A percentile compares a stretch with the other conserved stretches of the same genome.
Conservation (phyloP, 2,113 vertebrate genomes). For the Corydoras maculifer region DNA sequence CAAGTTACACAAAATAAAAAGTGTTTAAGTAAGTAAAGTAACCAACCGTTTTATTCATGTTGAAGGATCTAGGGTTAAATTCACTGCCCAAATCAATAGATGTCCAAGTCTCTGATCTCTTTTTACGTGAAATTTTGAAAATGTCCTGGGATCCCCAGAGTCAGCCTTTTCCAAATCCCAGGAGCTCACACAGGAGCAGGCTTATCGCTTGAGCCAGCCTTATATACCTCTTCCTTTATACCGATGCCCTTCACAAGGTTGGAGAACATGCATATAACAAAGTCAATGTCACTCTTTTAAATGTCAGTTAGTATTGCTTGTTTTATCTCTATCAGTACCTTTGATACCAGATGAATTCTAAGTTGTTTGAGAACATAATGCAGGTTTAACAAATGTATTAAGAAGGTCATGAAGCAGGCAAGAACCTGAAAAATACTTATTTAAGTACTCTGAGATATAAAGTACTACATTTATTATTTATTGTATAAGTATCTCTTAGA, state of each 20-base stretch:
- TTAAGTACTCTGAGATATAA: too few species aligned
- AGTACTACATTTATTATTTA: too few species aligned
- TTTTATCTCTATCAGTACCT: constrained; percentile 18
- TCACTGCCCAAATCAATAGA: constrained; percentile 55
- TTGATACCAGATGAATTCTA: constrained; percentile 7
- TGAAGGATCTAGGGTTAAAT: constrained; percentile 36
- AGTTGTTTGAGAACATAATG: constrained; percentile 20
- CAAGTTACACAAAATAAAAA: not conserved
- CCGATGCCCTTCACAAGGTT: constrained; percentile 4
- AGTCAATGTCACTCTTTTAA: constrained; percentile 34
- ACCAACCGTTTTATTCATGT: constrained; percentile 53
- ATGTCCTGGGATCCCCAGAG: constrained; percentile 17
- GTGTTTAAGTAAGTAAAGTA: not conserved
- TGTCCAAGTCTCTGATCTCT: constrained; percentile 54
- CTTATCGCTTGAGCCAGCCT: constrained; percentile 9
- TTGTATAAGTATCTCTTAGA: too few species aligned
- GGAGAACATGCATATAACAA: not conserved
- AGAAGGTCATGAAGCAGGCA: constrained; percentile 14
- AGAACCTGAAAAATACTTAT: not conserved
- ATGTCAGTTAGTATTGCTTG: constrained; percentile 8
- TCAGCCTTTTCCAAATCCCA: not conserved
- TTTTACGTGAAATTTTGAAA: constrained; percentile 53
- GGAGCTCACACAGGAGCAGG: constrained; percentile 20
- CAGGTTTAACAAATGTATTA: not conserved
- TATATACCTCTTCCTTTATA: constrained; percentile 34